phyloP scores from a whole-genome alignment of 2,113 vertebrate species.

The Xenopus borealis region DNA sequence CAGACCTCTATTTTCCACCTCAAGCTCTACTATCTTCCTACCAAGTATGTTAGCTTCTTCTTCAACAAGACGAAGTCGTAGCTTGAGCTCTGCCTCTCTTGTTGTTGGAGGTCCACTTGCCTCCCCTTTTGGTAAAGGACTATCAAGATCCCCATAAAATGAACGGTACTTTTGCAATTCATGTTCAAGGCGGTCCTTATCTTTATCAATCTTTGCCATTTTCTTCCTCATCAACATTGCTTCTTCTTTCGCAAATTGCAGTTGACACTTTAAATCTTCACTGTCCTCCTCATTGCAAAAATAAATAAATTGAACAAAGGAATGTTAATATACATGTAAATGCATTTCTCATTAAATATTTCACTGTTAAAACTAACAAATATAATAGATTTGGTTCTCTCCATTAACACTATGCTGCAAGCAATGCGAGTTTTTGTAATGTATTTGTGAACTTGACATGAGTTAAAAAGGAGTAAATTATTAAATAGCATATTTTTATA shows the following conservation, averaged over 20 bases:
- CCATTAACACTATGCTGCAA: too few relatives aligned
- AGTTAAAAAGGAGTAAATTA: too few relatives aligned
- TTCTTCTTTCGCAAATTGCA: constrained; percentile 96
- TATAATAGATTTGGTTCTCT: too few relatives aligned
- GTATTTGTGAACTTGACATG: too few relatives aligned
- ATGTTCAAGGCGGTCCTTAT: constrained; percentile 94
- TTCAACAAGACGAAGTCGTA: constrained; percentile 90
- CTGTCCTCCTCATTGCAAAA: constrained; percentile 81
- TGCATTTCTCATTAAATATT: background rate
- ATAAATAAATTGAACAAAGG: constrained; percentile 5
- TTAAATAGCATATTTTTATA: too few relatives aligned
- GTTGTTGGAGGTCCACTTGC: constrained; percentile 94
- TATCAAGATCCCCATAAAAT: constrained; percentile 96
- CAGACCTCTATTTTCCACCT: constrained; percentile 94
- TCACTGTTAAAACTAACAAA: background rate
- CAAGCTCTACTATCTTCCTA: constrained; percentile 94
- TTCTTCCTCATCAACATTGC: constrained; percentile 96
- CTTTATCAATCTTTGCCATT: constrained; percentile 97
- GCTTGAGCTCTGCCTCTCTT: constrained; percentile 94
- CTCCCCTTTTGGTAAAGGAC: constrained; percentile 94
- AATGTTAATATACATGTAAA: background rate
- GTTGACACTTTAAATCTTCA: constrained; percentile 93
- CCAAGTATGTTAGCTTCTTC: constrained; percentile 97
- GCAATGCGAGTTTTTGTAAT: too few relatives aligned
- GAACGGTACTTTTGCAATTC: constrained; percentile 95